A percentile compares a stretch with the other conserved stretches of the same genome.
Conservation (phyloP, 2,888 invertebrate genomes). For the Terebella lapidaria region DNA sequence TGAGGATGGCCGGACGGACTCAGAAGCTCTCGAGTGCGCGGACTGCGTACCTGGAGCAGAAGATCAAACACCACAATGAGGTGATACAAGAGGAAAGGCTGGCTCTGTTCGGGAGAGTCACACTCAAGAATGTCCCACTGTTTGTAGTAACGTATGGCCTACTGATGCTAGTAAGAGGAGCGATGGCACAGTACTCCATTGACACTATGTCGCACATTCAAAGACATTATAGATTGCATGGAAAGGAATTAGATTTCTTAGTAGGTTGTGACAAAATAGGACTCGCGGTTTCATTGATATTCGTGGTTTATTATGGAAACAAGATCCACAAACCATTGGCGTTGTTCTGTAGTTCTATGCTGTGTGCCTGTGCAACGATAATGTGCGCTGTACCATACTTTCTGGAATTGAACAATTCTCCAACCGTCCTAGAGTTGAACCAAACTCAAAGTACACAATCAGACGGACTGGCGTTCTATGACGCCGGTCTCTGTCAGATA, state of each 20-base stretch:
- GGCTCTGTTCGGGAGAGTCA: not conserved
- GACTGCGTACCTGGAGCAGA: too few species aligned
- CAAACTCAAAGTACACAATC: too few species aligned
- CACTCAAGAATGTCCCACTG: not conserved
- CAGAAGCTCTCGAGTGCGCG: too few species aligned
- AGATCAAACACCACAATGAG: not conserved
- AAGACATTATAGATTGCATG: not conserved
- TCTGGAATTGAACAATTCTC: not conserved
- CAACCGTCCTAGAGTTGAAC: not conserved
- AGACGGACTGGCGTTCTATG: not conserved
- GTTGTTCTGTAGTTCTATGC: not conserved
- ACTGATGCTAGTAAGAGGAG: not conserved
- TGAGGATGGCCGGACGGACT: too few species aligned
- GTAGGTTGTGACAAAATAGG: not conserved
- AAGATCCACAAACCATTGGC: constrained; percentile 4
- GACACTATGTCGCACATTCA: not conserved
- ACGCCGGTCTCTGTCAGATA: constrained; percentile 1
- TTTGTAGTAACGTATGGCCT: not conserved
- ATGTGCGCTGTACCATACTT: not conserved
- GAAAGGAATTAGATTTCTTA: not conserved
- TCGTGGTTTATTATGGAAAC: constrained; percentile 4
- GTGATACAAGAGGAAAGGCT: not conserved
- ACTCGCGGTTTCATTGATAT: not conserved
- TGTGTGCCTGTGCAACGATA: not conserved
- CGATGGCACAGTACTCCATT: not conserved